Conservation (phyloP, 2,888 invertebrate species). For the Rotaria magnacalcarata region DNA sequence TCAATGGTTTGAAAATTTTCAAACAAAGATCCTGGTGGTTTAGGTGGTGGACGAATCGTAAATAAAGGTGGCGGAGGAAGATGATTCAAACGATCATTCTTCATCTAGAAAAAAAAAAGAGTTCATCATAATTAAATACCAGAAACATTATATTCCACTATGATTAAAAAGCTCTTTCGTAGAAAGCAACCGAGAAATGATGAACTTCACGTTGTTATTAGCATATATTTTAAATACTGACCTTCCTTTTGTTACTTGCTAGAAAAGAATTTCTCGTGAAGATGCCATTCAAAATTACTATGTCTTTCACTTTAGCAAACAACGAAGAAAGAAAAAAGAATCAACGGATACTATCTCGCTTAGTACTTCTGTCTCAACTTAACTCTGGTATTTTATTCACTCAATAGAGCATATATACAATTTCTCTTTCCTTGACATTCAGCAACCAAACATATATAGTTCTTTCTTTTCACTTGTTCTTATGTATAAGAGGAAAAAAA, state of each 20-base stretch:
- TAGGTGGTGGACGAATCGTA: conserved; percentile 26
- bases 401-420: neutral
- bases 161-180: neutral
- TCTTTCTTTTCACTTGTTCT: neutral
- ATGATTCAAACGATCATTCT: neutral
- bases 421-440: neutral
- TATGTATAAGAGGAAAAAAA: neutral
- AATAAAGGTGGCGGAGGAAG: conserved; percentile 10
- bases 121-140: neutral
- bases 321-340: neutral
- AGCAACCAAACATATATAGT: neutral
- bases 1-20: conserved; percentile 17
- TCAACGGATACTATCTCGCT: neutral
- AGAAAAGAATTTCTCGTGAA: neutral
- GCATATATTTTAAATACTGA: neutral
- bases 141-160: neutral
- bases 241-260: neutral
- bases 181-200: neutral
- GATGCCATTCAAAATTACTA: neutral
- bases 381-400: neutral
- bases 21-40: neutral
- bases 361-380: neutral
- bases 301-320: neutral
- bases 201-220: neutral
- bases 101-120: neutral